These are phyloP conservation scores for Tylochromis polylepis DNA, from an alignment of 2,113 vertebrate genomes.

Conservation along the genomic window DNA sequence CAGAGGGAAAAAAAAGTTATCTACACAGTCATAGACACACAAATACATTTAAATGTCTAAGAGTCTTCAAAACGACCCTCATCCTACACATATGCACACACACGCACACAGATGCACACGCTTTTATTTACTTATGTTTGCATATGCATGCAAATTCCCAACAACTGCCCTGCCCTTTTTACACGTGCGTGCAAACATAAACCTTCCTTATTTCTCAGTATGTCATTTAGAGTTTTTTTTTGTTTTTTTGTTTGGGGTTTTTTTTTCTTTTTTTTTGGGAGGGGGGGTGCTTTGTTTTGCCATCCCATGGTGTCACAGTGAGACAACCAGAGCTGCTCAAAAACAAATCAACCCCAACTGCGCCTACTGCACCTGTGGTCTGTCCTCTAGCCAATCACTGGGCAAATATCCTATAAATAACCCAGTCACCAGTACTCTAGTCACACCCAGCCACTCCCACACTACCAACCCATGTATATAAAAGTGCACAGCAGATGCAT, in stretches of 20 bases:
- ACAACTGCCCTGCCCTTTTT: neutral
- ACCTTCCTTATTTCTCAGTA: neutral
- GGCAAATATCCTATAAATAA: slow-evolving; percentile 70
- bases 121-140: slow-evolving; percentile 32
- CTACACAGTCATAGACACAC: neutral
- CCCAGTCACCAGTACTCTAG: slow-evolving; percentile 41
- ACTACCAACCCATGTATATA: neutral
- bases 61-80: neutral
- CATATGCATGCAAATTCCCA: slow-evolving; percentile 43
- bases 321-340: slow-evolving; percentile 29
- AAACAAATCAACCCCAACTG: slow-evolving; percentile 43
- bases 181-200: neutral
- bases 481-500: neutral
- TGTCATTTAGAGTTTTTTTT: neutral
- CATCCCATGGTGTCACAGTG: slow-evolving; percentile 16
- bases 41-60: neutral
- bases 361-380: slow-evolving; percentile 60
- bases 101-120: neutral
- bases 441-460: slow-evolving; percentile 19
- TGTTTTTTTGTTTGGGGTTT: neutral
- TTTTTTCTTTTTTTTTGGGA: neutral
- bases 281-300: neutral
- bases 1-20: slow-evolving; percentile 26
- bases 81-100: neutral
- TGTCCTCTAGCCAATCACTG: slow-evolving; percentile 67